Base-by-base conservation (phyloP, 1,140 invertebrate genomes). In the Danaus plexippus region DNA sequence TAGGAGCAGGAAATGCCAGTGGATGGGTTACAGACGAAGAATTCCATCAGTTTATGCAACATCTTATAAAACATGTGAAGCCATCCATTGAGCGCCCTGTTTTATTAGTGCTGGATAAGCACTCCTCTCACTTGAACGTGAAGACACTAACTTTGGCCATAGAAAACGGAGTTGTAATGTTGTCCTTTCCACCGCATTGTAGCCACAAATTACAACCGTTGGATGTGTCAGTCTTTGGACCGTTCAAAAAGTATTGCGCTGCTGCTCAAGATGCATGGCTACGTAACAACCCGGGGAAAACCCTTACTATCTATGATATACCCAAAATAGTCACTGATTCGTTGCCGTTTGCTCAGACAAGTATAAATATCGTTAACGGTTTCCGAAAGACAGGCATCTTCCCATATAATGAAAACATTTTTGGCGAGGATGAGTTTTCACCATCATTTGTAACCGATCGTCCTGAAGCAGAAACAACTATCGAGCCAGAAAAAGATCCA, bases 21-120 rank as follows among this genome's bases (percentile, higher is more conserved):
- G 69, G 69, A 49, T 77, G 73, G 71, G 63, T 73, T 61, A 66
- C 64, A 46, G 61, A 69, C 47, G 55, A 59, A 65, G 61, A 73
- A 51, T 78, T 76, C 57, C 50, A 67, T 54, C 65, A 57, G 46
- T 67, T 67, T 18, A 63, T 67, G n/a, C 42, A 60, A 46, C 52
- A 54, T 55, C 44, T 60, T 50, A 51, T 59, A 11, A 54, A 63
- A 44, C 53, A 64, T 43, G 60, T 58, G 0, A 73, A 71, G 15
- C 63, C 63, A 41, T 55, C 67, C 1, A 57, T 47, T 50, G 55
- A 73, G 11, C 55, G 69, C 9, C 67, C 66, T n/a, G 56, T 69
- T 46, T 51, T 80, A 13, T 18, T 82, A 12, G 54, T 82, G 1
- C 48, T 77, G 4, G 74, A 80, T 52, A 81, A 81, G 51, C 77